A percentile compares a stretch with the other conserved stretches of the same genome.
phyloP scores from a whole-genome alignment of 2,888 invertebrate species.

The Aelia acuminata region DNA sequence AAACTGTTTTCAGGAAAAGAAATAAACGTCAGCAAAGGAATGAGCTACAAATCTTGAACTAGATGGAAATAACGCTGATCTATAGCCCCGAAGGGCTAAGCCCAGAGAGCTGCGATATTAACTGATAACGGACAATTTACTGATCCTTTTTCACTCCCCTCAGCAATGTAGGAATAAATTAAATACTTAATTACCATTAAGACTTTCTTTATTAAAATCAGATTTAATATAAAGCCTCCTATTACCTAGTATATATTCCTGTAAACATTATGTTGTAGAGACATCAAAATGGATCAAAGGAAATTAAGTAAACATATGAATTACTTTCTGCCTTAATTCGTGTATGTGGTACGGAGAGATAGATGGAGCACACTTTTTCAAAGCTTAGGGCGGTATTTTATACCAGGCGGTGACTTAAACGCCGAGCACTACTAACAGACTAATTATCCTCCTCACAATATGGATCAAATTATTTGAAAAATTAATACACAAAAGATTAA shows the following conservation, averaged over 20 bases:
- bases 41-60: neutral
- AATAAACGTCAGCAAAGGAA: neutral
- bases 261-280: no score
- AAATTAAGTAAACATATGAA: no score
- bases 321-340: no score
- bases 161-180: neutral
- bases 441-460: no score
- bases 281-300: neutral
- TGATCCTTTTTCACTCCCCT: neutral
- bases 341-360: no score
- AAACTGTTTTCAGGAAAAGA: conserved; percentile 23
- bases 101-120: neutral
- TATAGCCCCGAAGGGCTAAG: neutral
- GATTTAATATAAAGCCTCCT: neutral
- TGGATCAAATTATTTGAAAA: no score
- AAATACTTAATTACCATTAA: neutral
- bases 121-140: neutral
- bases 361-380: no score
- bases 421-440: no score
- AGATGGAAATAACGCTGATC: conserved; percentile 26
- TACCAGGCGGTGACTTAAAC: no score
- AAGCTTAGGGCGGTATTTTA: no score
- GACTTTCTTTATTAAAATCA: neutral
- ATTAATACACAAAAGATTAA: no score
- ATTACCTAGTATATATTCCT: no score